Conservation (phyloP, 2,888 invertebrate genomes). For the Andrena praecox region DNA sequence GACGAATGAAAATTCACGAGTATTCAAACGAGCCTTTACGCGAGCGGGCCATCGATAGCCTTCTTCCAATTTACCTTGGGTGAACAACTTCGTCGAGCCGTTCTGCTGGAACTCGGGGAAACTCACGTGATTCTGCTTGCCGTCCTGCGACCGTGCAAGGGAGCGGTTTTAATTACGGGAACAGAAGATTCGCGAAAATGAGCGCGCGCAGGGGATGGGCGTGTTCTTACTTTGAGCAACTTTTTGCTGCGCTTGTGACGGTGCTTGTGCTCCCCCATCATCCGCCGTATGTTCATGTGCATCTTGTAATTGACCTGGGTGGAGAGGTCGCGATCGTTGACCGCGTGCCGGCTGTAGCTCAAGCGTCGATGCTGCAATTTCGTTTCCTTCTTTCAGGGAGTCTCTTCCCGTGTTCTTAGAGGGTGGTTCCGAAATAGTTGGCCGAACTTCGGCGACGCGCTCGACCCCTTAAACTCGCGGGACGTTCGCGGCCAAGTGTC, state of each 20-base stretch:
- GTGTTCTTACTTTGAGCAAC: slow-evolving; percentile 89
- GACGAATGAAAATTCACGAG: slow-evolving; percentile 36
- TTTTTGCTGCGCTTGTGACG: slow-evolving; percentile 94
- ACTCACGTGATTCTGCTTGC: slow-evolving; percentile 94
- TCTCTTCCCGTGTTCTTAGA: slow-evolving; percentile 9
- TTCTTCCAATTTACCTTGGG: slow-evolving; percentile 89
- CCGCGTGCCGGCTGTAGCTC: slow-evolving; percentile 96
- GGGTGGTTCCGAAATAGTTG: slow-evolving; percentile 24
- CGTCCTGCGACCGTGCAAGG: slow-evolving; percentile 87
- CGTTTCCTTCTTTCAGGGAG: slow-evolving; percentile 27
- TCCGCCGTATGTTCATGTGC: slow-evolving; percentile 94
- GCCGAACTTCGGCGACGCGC: slow-evolving; percentile 17
- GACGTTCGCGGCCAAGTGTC: neutral
- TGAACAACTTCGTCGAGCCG: slow-evolving; percentile 94
- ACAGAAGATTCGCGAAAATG: neutral
- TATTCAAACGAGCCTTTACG: slow-evolving; percentile 26
- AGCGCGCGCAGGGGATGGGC: neutral
- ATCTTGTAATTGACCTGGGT: slow-evolving; percentile 95
- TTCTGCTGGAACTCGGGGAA: slow-evolving; percentile 96
- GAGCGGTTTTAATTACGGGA: slow-evolving; percentile 30
- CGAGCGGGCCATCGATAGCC: slow-evolving; percentile 36
- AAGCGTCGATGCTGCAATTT: slow-evolving; percentile 92
- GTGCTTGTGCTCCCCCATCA: slow-evolving; percentile 94
- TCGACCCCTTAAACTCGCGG: neutral
- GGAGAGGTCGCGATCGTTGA: slow-evolving; percentile 94